Base-by-base conservation (phyloP, 1,140 invertebrate genomes). In the Sitophilus oryzae region DNA sequence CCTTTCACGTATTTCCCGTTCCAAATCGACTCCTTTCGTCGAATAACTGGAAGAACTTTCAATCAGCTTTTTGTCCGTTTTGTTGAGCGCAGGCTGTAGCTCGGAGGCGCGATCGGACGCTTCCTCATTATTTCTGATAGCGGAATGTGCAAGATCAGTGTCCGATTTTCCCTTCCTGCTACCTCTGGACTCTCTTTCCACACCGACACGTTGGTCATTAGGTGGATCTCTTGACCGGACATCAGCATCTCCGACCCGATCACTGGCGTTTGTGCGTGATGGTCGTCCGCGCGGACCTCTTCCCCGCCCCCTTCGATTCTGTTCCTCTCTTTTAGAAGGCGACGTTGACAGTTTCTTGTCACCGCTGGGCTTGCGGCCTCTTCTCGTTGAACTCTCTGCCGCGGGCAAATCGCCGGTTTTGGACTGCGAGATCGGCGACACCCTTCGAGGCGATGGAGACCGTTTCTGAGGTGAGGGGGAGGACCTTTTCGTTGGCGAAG, bases 31-130 rank as follows among this genome's bases (percentile, higher is more conserved):
- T 71, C 73, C 54, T 65, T 47, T 48, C 6, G 30, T 10, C 9
- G 6, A 18, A 10, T 6, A 18, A 18, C 37, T 21, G 14, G 36
- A 23, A 16, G 38, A n/a, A 16, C 57, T 69, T 1, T 77, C 71
- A 25, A 68, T 79, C 65, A 81, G 19, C 74, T 79, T 82, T 77
- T 83, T 81, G 73, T 85, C 77, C 78, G 76, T 68, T 80, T 86
- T 80, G 80, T 82, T 77, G 79, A 84, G 62, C 83, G 79, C 58
- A 85, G 77, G 64, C 60, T 76, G 76, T 72, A 81, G 73, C 65
- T 77, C 77, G 63, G 51, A 16, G 18, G 44, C 15, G 74, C 71
- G 59, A 76, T 82, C 76, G 71, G 71, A 63, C 71, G 63, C 67
- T 73, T 76, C 35, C 44, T 52, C 36, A 46, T 45, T 21, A 38